Base-by-base conservation (phyloP, 2,888 invertebrate genomes). In the Endotricha flammealis region DNA sequence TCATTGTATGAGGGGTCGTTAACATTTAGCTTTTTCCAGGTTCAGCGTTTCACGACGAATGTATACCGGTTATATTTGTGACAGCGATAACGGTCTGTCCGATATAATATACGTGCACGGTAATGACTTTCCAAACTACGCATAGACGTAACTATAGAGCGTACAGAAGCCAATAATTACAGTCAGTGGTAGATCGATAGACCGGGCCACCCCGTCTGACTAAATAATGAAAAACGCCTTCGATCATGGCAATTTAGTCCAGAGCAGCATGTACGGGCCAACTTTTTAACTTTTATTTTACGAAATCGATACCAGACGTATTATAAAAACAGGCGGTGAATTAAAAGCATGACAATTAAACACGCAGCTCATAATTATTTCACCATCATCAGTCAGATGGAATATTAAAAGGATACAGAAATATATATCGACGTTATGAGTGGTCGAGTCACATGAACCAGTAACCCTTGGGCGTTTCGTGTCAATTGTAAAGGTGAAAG, bases 1-100 rank as follows among this genome's bases (percentile, higher is more conserved):
- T 74, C 68, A 67, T 70, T 68, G 70, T 74, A 65, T 52, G 61
- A 49, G 58, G 59, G 70, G 71, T 71, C 68, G 71, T 70, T 77
- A 65, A 53, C 59, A 57, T 66, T 68, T 63, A 45, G 55, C 56
- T 63, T 63, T 63, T 64, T 60, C 56, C 53, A 65, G 64, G 63
- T 64, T 64, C 60, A 61, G 62, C 58, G 64, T 70, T 71, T 58
- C 54, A 60, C 55, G 57, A 63, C 53, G 57, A 53, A 57, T 61
- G 52, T 57, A 50, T 60, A 57, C 49, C 45, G 58, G 53, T 46
- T 51, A 51, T 50, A 62, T 49, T 55, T 49, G 40, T 54, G 56
- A 53, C 54, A 55, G 51, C 60, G 55, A 60, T 61, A 65, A 61
- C 58, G 49, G 53, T 45, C 49, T 50, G 49, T 46, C 42, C 44